phyloP scores from a whole-genome alignment of 2,888 invertebrate genomes.

The Prenolepis imparis region DNA sequence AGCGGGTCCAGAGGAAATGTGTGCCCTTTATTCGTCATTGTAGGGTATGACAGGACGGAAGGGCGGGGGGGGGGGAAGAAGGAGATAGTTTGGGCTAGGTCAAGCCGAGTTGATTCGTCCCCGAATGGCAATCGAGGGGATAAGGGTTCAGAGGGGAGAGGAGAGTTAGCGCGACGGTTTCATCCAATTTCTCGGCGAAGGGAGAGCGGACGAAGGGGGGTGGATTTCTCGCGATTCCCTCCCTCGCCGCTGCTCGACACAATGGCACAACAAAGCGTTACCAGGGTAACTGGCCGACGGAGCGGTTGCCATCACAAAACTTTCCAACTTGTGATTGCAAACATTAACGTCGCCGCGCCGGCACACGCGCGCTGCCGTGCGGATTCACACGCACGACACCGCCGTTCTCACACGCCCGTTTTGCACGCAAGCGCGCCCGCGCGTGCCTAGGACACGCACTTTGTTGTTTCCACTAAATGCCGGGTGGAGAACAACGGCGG shows the following conservation, averaged over 20 bases:
- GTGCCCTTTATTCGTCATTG: constrained; percentile 28
- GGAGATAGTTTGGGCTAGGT: constrained; percentile 72
- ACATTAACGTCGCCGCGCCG: constrained; percentile 73
- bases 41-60: neutral
- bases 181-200: constrained; percentile 46
- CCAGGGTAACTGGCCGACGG: constrained; percentile 80
- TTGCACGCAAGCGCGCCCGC: constrained; percentile 70
- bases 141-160: constrained; percentile 5
- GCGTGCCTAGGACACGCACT: constrained; percentile 68
- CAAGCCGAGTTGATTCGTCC: constrained; percentile 68
- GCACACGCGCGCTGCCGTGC: constrained; percentile 66
- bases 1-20: constrained; percentile 56
- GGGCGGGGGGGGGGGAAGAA: neutral
- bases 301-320: constrained; percentile 85
- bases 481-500: constrained; percentile 65
- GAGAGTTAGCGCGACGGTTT: constrained; percentile 33
- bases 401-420: constrained; percentile 49
- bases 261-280: constrained; percentile 85
- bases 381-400: constrained; percentile 62
- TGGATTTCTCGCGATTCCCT: constrained; percentile 55
- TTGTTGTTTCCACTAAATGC: constrained; percentile 57
- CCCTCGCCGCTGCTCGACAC: constrained; percentile 66
- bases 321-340: constrained; percentile 81
- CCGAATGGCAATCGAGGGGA: constrained; percentile 48
- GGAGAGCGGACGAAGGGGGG: constrained; percentile 33